Evolutionary conservation across 2,113 vertebrate genomes (phyloP).

Genomic region (Psephotus haematonotus): DNA sequence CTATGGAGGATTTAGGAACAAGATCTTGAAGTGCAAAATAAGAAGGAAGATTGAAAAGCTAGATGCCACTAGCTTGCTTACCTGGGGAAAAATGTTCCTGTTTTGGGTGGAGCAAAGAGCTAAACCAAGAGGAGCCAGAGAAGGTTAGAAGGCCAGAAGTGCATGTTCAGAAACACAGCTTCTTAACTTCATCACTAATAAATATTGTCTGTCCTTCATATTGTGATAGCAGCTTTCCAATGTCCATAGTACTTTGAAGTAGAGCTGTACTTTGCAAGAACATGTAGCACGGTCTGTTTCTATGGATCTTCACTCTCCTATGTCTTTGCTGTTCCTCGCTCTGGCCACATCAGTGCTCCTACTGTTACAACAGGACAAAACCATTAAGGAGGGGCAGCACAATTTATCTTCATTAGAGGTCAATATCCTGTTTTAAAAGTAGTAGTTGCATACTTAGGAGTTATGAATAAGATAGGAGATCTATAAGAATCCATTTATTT

Average conservation of each 20-base stretch:
- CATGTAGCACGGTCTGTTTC: neutral
- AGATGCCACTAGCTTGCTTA: neutral
- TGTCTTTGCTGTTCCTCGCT: neutral
- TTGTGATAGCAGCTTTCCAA: neutral
- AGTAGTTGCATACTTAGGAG: neutral
- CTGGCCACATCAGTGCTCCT: neutral
- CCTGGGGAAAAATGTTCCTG: neutral
- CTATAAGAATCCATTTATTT: neutral
- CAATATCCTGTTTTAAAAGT: neutral
- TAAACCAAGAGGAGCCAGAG: neutral
- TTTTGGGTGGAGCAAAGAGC: accelerated
- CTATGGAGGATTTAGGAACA: neutral
- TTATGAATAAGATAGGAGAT: neutral
- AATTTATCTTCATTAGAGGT: neutral
- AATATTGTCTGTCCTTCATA: neutral
- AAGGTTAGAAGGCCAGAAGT: neutral
- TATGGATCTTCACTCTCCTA: neutral
- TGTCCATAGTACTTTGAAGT: neutral
- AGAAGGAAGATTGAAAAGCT: neutral
- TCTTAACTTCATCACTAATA: neutral
- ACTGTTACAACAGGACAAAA: neutral
- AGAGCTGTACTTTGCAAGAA: neutral
- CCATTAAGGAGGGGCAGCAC: neutral
- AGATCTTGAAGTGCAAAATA: neutral
- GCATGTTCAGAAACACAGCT: neutral